Conservation (phyloP, 1,140 invertebrate species). For the Melanaphis sacchari region DNA sequence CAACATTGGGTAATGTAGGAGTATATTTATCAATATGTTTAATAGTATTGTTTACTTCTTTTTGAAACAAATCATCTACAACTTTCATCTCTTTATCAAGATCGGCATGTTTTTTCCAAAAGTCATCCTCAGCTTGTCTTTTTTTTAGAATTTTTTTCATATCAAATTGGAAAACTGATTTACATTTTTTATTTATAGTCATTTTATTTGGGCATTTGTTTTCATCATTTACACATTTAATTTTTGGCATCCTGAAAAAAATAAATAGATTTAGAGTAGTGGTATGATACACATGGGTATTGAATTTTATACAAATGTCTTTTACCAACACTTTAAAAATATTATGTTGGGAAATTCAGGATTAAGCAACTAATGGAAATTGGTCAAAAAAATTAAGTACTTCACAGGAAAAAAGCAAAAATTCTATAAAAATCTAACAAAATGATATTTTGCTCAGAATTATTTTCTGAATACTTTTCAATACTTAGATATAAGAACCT, state of each 20-base stretch:
- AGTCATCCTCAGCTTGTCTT: background rate
- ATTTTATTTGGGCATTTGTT: background rate
- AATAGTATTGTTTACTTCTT: background rate
- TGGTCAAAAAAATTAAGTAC: too few species aligned
- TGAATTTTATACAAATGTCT: too few species aligned
- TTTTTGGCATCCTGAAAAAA: conserved; percentile 37
- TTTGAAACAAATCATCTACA: conserved; percentile 26
- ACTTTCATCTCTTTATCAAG: conserved; percentile 3
- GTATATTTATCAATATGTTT: background rate
- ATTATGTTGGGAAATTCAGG: too few species aligned
- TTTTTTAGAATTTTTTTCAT: conserved; percentile 36
- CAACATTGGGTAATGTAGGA: background rate
- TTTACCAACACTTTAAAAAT: background rate
- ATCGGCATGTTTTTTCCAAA: background rate
- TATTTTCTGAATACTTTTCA: too few species aligned
- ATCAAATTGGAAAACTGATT: conserved; percentile 5
- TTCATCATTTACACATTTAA: conserved; percentile 5
- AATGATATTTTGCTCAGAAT: too few species aligned
- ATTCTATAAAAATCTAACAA: too few species aligned
- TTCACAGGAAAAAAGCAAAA: too few species aligned
- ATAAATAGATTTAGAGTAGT: background rate
- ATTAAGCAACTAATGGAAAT: too few species aligned
- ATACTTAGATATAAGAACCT: too few species aligned
- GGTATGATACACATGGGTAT: too few species aligned
- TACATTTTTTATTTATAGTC: background rate